Base-by-base conservation (phyloP, 92 coral and sea anemone species). In the Isaurus tuberculatus region DNA sequence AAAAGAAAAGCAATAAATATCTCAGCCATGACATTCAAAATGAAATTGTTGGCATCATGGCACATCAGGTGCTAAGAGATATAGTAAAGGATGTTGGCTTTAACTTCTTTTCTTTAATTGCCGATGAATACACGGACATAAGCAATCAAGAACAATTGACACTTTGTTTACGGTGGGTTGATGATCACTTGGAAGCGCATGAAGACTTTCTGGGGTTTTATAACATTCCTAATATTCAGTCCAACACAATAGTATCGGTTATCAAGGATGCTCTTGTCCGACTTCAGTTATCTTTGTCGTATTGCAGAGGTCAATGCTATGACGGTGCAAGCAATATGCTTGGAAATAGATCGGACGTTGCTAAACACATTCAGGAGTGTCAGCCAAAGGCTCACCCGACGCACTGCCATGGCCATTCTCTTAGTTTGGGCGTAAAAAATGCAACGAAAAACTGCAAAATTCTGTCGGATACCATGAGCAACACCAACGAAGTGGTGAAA, bases 371-470 rank as follows among this genome's bases (percentile, higher is more conserved):
- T 80, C 70, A 65, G 65, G 88, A 88, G 73, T 73, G 84, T 84
- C 74, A 88, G 44, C 87, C 87, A 83, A 88, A 88, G 64, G 87
- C 91, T 72, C 87, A 83, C 63, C 84, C 91, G 20, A 83, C 87
- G 58, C 91, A 83, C 72, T 87, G 91, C 49, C 91, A 87, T 74
- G 90, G 85, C 74, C 89, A 79, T 79, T 64, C 75, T 23, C 79
- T 79, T 33, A 86, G 84, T 55, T 67, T 70, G 75, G 70, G 87
- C 31, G 83, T 85, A 29, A 89, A 89, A 63, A 89, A 89, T 73
- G 81, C 92, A 11, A 86, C 64, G 71, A 85, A 85, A 29, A 73
- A 86, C 84, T 80, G 65, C 60, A 89, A 89, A 33, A 80, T 85
- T 26, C 68, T 89, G 44, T 69, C 90, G n/a, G 86, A 89, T 20